phyloP scores from a whole-genome alignment of 35 echinoderm and acorn worm species.

The Ptychodera flava region DNA sequence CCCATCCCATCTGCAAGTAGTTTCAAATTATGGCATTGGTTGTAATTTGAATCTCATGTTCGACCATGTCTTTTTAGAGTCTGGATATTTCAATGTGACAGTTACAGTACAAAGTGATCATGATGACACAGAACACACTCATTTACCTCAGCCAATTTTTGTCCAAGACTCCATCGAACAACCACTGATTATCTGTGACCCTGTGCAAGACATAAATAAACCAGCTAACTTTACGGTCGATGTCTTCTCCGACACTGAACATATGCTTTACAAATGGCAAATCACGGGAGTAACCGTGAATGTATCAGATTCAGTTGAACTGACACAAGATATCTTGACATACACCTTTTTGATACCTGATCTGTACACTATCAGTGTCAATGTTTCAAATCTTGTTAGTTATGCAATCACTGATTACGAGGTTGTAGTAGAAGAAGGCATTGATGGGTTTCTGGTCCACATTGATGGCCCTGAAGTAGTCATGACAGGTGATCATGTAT shows the following conservation, averaged over 20 bases:
- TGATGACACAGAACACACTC: background rate
- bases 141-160: conserved; percentile 3
- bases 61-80: conserved; percentile 47
- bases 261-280: background rate
- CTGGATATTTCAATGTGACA: conserved; percentile 32
- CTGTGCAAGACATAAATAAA: background rate
- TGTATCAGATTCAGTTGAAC: background rate
- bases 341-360: background rate
- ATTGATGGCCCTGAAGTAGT: conserved; percentile 40
- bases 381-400: background rate
- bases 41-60: conserved; percentile 73
- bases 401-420: background rate
- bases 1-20: conserved; percentile 54
- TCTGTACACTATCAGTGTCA: background rate
- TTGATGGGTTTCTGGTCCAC: conserved; percentile 40
- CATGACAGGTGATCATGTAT: conserved; percentile 23
- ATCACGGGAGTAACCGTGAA: background rate
- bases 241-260: background rate
- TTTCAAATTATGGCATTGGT: conserved; percentile 74
- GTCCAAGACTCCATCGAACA: background rate
- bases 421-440: conserved; percentile 59
- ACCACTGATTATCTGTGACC: background rate
- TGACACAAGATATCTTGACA: background rate
- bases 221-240: background rate
- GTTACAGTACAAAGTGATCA: conserved; percentile 8